A percentile compares a stretch with the other conserved stretches of the same genome.
phyloP scores from a whole-genome alignment of 2,888 invertebrate species.

The Ophion slaviceki region DNA sequence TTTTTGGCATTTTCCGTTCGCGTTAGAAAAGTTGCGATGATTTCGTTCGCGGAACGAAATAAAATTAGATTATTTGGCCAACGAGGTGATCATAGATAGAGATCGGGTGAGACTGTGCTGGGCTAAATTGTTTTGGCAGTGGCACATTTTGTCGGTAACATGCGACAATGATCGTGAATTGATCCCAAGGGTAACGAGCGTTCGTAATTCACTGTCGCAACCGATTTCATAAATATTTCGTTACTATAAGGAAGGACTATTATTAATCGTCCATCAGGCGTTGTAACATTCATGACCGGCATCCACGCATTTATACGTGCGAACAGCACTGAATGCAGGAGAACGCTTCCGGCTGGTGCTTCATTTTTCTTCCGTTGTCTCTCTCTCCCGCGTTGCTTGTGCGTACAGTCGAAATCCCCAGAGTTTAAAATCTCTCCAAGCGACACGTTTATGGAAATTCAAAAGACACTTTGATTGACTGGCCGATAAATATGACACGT shows the following conservation, averaged over 20 bases:
- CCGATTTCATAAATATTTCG: constrained; percentile 46
- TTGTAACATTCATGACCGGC: constrained; percentile 20
- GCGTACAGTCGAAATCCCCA: not conserved
- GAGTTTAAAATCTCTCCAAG: not conserved
- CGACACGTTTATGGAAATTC: not conserved
- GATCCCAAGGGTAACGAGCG: constrained; percentile 12
- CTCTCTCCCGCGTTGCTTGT: not conserved
- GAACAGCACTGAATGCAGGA: constrained; percentile 23
- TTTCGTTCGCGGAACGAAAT: not conserved
- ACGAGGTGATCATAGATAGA: not conserved
- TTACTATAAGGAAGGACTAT: not conserved
- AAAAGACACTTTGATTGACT: not conserved
- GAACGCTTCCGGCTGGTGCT: constrained; percentile 42
- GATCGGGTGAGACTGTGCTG: not conserved
- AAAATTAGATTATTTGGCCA: not conserved
- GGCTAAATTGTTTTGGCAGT: constrained; percentile 25
- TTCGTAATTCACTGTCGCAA: constrained; percentile 14
- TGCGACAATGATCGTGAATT: constrained; percentile 23
- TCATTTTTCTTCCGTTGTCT: constrained; percentile 18
- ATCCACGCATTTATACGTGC: constrained; percentile 37
- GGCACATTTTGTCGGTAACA: constrained; percentile 11
- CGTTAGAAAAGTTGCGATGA: not conserved
- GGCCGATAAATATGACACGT: too few relatives aligned
- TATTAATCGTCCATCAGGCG: constrained; percentile 37
- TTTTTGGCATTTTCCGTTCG: not conserved